These are phyloP conservation scores for Picathartes gymnocephalus DNA, from an alignment of 2,113 vertebrate species.

Conservation along the genomic window DNA sequence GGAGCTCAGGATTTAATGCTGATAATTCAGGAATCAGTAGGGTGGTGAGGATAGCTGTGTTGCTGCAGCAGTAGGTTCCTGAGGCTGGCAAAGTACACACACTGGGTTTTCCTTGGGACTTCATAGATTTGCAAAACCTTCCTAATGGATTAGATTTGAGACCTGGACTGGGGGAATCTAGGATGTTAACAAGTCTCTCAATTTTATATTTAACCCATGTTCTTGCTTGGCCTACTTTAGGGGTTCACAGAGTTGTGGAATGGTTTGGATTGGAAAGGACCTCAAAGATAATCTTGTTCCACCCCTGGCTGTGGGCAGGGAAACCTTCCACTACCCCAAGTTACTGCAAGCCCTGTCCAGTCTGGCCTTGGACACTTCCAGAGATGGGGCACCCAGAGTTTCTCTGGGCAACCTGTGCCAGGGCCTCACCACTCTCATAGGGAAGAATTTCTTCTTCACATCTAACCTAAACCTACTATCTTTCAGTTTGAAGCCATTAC, in stretches of 20 bases:
- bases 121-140: not conserved
- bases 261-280: not conserved
- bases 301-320: not conserved
- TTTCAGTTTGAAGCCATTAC: not conserved
- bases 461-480: not conserved
- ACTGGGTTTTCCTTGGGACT: not conserved
- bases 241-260: not conserved
- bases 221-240: not conserved
- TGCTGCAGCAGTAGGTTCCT: not conserved
- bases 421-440: accelerated
- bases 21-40: not conserved
- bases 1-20: not conserved
- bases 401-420: not conserved
- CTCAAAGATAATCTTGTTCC: not conserved
- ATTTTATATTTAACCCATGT: not conserved
- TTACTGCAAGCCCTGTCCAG: accelerated
- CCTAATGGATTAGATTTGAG: not conserved
- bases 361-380: not conserved
- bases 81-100: not conserved
- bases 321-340: not conserved
- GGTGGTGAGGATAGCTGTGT: not conserved
- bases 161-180: not conserved
- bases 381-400: not conserved
- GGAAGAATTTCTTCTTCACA: not conserved
- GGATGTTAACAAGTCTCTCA: not conserved